Conservation (phyloP, 2,797 vertebrate genomes). For the Etheostoma nigrum region DNA sequence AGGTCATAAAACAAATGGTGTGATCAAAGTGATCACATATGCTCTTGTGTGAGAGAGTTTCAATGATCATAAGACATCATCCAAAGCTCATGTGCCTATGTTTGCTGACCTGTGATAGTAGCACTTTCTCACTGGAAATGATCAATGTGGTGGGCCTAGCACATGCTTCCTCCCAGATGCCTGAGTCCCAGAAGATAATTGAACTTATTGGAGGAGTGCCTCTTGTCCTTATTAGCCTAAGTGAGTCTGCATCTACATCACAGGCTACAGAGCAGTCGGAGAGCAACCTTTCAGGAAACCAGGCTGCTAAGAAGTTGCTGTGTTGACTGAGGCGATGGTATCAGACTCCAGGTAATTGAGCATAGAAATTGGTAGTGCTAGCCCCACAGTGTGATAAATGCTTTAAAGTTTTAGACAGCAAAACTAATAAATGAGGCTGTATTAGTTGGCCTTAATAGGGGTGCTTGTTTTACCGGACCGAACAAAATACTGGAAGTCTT, state of each 20-base stretch:
- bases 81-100: conserved; percentile 18
- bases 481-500: conserved; percentile 4
- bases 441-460: conserved; percentile 32
- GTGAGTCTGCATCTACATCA: conserved; percentile 34
- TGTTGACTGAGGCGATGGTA: conserved; percentile 60
- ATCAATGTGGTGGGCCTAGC: conserved; percentile 10
- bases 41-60: conserved; percentile 6
- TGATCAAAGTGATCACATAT: conserved; percentile 19
- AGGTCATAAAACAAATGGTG: conserved; percentile 25
- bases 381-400: conserved; percentile 64
- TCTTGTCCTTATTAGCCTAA: conserved; percentile 50
- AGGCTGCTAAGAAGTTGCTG: conserved; percentile 40
- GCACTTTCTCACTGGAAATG: conserved; percentile 29
- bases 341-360: conserved; percentile 63
- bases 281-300: conserved; percentile 39
- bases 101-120: conserved; percentile 19
- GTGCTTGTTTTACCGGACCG: conserved; percentile 31
- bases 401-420: conserved; percentile 54
- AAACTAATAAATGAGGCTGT: conserved; percentile 47
- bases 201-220: conserved; percentile 15
- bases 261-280: conserved; percentile 20
- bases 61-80: conserved; percentile 8
- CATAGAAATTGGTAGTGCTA: conserved; percentile 62
- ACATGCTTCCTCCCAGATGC: conserved; percentile 17
- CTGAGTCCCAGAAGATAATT: conserved; percentile 35